A percentile compares a stretch with the other conserved stretches of the same genome.
phyloP scores from a whole-genome alignment of 2,888 invertebrate species.

The Drosophila hawaiiensis region DNA sequence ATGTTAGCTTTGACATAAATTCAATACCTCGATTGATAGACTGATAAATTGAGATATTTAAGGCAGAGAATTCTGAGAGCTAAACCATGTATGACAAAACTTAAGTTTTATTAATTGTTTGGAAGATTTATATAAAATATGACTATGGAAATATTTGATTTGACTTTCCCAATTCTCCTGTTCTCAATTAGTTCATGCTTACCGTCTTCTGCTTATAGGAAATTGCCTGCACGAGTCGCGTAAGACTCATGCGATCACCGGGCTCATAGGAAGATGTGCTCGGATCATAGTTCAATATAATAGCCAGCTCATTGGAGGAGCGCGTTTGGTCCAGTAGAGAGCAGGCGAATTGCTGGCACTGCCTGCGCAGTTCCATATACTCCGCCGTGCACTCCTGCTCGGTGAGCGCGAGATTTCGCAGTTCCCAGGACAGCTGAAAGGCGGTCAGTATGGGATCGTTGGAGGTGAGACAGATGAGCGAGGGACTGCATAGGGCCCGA shows the following conservation, averaged over 20 bases:
- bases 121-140: neutral
- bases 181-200: neutral
- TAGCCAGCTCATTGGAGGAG: constrained; percentile 96
- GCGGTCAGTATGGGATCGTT: constrained; percentile 97
- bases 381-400: constrained; percentile 97
- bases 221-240: constrained; percentile 95
- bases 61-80: too few relatives aligned
- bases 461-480: constrained; percentile 96
- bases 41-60: too few relatives aligned
- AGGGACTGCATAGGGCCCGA: constrained; percentile 95
- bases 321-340: constrained; percentile 95
- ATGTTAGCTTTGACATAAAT: neutral
- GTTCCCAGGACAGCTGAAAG: constrained; percentile 97
- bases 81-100: too few relatives aligned
- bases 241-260: constrained; percentile 93
- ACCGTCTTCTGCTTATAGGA: constrained; percentile 98
- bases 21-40: neutral
- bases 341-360: constrained; percentile 96
- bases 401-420: constrained; percentile 94
- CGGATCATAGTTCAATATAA: constrained; percentile 96
- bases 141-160: neutral
- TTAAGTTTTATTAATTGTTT: neutral
- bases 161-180: neutral
- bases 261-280: constrained; percentile 90
- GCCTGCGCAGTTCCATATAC: constrained; percentile 93